phyloP scores from a whole-genome alignment of 2,888 invertebrate species.

The Zygogramma bicolorata region DNA sequence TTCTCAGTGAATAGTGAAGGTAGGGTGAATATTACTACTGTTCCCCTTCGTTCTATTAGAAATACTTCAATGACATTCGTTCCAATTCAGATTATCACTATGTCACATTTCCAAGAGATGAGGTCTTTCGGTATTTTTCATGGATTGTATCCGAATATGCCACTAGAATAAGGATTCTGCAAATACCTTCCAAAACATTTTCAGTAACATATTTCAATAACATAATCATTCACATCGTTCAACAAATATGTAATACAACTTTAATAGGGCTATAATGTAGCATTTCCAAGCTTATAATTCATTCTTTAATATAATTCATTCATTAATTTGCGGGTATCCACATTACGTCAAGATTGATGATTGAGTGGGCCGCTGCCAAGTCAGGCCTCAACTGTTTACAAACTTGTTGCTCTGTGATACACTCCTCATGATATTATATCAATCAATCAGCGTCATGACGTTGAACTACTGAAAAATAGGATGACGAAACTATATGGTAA shows the following conservation, averaged over 20 bases:
- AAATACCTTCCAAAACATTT: neutral
- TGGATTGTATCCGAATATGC: too few relatives aligned
- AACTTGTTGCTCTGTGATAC: constrained; percentile 25
- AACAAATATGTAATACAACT: neutral
- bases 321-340: constrained; percentile 34
- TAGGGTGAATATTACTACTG: too few relatives aligned
- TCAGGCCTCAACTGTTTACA: constrained; percentile 25
- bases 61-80: too few relatives aligned
- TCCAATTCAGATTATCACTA: too few relatives aligned
- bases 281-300: constrained; percentile 22
- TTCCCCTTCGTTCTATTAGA: too few relatives aligned
- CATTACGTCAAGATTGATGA: constrained; percentile 36
- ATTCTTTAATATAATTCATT: constrained; percentile 32
- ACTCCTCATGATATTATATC: constrained; percentile 11
- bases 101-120: too few relatives aligned
- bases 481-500: neutral
- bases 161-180: too few relatives aligned
- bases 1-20: too few relatives aligned
- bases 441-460: constrained; percentile 14
- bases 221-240: too few relatives aligned
- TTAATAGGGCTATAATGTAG: neutral
- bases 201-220: too few relatives aligned
- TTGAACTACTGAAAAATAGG: neutral
- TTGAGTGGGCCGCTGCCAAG: constrained; percentile 20
- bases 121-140: too few relatives aligned